Evolutionary conservation across 2,113 vertebrate species (phyloP).

Genomic region (Trogon surrucura): DNA sequence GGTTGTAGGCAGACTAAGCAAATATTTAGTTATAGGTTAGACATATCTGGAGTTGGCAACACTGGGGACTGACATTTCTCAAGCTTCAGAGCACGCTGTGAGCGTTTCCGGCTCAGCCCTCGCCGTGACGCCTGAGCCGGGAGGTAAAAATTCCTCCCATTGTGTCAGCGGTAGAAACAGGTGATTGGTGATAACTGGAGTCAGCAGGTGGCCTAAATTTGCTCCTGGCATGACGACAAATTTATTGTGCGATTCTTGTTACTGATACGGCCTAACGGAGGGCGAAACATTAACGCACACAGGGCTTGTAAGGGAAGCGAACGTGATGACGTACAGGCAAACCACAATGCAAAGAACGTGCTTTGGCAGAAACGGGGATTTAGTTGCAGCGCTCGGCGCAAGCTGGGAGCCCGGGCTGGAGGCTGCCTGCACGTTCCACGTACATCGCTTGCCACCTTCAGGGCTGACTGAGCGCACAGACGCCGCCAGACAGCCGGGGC

Average conservation of each 20-base stretch:
- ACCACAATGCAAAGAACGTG: rapidly evolving
- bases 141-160: rapidly evolving
- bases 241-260: background rate
- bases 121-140: background rate
- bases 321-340: rapidly evolving
- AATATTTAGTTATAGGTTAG: background rate
- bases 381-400: background rate
- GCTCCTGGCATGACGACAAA: rapidly evolving
- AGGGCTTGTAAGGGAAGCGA: background rate
- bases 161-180: background rate
- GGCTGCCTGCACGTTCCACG: background rate
- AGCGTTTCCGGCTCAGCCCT: background rate
- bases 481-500: rapidly evolving
- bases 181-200: background rate
- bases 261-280: rapidly evolving
- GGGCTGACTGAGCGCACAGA: conserved; percentile 40
- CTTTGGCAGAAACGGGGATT: background rate
- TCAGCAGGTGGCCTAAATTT: background rate
- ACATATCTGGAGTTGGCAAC: background rate
- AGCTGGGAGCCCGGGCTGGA: background rate
- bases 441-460: conserved; percentile 74
- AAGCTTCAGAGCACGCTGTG: rapidly evolving
- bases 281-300: background rate
- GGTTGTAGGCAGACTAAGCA: background rate
- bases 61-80: rapidly evolving